Evolutionary conservation across 2,113 vertebrate species (phyloP).

Genomic region (Tetraodon nigroviridis): DNA sequence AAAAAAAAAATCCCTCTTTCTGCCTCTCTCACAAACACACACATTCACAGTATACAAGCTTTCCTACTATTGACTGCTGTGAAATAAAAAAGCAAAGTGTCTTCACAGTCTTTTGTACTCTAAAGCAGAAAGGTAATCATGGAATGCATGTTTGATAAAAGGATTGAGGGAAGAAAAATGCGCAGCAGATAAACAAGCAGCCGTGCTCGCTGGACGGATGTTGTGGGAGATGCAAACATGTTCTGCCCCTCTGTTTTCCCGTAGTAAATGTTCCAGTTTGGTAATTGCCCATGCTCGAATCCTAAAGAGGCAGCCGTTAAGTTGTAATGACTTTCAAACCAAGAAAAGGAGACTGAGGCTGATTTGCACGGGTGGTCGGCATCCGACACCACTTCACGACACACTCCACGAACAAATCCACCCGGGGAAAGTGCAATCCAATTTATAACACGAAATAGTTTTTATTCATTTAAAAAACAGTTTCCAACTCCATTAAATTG

Average conservation of each 20-base stretch:
- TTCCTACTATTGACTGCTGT: slow-evolving; percentile 5
- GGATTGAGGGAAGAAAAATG: slow-evolving; percentile 19
- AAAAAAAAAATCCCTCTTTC: too few species aligned
- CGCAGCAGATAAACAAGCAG: slow-evolving; percentile 12
- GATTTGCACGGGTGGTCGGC: slow-evolving; percentile 1
- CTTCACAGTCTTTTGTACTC: slow-evolving; percentile 33
- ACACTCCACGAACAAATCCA: background rate
- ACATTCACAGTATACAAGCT: slow-evolving; percentile 13
- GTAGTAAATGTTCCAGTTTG: slow-evolving; percentile 35
- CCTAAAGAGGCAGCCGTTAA: slow-evolving; percentile 17
- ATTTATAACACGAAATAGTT: too few species aligned
- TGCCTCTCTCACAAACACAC: slow-evolving; percentile 7
- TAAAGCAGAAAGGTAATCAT: slow-evolving; percentile 27
- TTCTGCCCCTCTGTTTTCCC: slow-evolving; percentile 34
- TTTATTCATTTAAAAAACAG: too few species aligned
- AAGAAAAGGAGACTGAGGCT: background rate
- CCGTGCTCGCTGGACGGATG: slow-evolving; percentile 32
- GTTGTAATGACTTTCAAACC: slow-evolving; percentile 21
- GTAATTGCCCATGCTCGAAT: slow-evolving; percentile 32
- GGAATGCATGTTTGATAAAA: slow-evolving; percentile 34
- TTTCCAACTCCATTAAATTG: too few species aligned
- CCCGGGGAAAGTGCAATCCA: background rate
- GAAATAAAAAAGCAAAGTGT: slow-evolving; percentile 14
- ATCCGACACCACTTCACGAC: background rate
- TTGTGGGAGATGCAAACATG: slow-evolving; percentile 29